phyloP scores from a whole-genome alignment of 2,113 vertebrate species.

The Scomber colias region DNA sequence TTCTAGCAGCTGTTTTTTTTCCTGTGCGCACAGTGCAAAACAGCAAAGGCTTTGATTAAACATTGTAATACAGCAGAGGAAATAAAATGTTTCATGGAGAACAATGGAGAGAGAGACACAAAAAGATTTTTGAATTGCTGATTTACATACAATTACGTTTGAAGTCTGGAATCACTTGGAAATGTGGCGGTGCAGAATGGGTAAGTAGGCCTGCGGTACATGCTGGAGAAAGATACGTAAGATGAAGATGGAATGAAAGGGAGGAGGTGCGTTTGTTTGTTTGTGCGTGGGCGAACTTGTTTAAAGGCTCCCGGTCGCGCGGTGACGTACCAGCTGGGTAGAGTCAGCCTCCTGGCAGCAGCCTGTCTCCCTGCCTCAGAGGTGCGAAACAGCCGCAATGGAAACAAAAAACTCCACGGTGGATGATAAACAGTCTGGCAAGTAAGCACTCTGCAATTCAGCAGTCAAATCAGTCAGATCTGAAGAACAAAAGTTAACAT shows the following conservation, averaged over 20 bases:
- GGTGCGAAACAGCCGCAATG: slow-evolving; percentile 26
- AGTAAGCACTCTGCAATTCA: neutral
- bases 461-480: slow-evolving; percentile 2
- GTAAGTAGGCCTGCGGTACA: neutral
- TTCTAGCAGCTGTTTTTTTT: neutral
- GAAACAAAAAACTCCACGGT: slow-evolving; percentile 31
- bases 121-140: neutral
- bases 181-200: neutral
- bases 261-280: slow-evolving; percentile 29
- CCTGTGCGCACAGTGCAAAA: neutral
- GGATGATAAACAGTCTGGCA: slow-evolving; percentile 32
- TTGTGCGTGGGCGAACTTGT: slow-evolving; percentile 47
- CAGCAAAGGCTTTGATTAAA: slow-evolving; percentile 47
- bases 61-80: slow-evolving; percentile 10
- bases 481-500: slow-evolving; percentile 3
- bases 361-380: slow-evolving; percentile 28
- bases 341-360: slow-evolving; percentile 29
- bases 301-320: slow-evolving; percentile 48
- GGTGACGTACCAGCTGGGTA: slow-evolving; percentile 30
- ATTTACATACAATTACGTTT: slow-evolving; percentile 36
- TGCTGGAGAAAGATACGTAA: slow-evolving; percentile 1
- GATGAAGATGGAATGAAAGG: slow-evolving; percentile 11
- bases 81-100: slow-evolving; percentile 6
- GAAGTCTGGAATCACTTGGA: slow-evolving; percentile 2
- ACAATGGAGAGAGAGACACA: slow-evolving; percentile 25